Conservation (phyloP, 2,888 invertebrate species). For the Lapara coniferarum region DNA sequence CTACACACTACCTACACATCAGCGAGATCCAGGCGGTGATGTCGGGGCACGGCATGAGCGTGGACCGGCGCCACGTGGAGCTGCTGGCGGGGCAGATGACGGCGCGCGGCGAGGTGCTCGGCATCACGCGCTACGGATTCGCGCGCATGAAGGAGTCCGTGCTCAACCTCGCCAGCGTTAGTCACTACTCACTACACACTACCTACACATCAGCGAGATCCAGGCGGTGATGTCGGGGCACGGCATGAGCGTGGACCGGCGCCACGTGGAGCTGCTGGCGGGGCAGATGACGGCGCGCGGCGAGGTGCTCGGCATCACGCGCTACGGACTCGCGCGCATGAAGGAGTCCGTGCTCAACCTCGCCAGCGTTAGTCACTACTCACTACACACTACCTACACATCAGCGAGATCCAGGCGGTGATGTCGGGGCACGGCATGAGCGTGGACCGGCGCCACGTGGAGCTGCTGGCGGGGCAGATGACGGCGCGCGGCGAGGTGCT, state of each 20-base stretch:
- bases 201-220: no score
- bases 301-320: slow-evolving; percentile 98
- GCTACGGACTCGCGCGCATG: slow-evolving; percentile 99
- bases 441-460: slow-evolving; percentile 98
- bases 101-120: slow-evolving; percentile 97
- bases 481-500: slow-evolving; percentile 98
- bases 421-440: slow-evolving; percentile 85
- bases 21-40: slow-evolving; percentile 68
- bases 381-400: no score
- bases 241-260: slow-evolving; percentile 95
- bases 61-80: slow-evolving; percentile 98
- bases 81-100: slow-evolving; percentile 99
- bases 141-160: slow-evolving; percentile 99
- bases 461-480: slow-evolving; percentile 99
- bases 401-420: slow-evolving; percentile 72
- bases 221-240: not conserved
- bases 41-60: slow-evolving; percentile 87
- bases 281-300: slow-evolving; percentile 99
- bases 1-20: no score
- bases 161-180: slow-evolving; percentile 95
- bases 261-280: slow-evolving; percentile 98
- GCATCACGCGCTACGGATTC: slow-evolving; percentile 98
- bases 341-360: slow-evolving; percentile 99
- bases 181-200: slow-evolving; percentile 41
- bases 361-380: slow-evolving; percentile 87